A percentile compares a stretch with the other conserved stretches of the same genome.
Evolutionary conservation across 2,113 vertebrate species (phyloP).

Genomic region (Micronycteris hirsuta): DNA sequence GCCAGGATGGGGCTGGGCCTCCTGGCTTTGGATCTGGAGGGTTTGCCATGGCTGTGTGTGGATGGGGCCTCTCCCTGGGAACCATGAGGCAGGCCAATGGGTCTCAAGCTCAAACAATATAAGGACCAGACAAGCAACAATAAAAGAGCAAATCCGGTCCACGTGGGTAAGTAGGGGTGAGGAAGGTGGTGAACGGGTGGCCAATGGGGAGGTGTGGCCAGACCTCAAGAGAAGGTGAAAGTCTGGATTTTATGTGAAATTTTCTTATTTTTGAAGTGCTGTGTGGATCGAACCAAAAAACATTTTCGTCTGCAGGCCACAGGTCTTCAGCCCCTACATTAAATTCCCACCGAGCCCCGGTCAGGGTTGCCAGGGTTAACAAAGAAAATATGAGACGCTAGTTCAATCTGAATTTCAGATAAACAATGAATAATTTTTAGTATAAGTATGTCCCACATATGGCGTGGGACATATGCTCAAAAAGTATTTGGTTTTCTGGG

Average conservation of each 20-base stretch:
- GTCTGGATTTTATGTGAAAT: neutral
- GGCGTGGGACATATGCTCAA: neutral
- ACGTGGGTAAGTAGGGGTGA: no score
- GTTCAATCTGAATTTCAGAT: neutral
- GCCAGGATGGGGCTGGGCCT: rapidly evolving
- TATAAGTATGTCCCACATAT: neutral
- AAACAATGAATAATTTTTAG: neutral
- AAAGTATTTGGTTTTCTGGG: no score
- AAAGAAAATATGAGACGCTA: neutral
- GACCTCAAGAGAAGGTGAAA: neutral
- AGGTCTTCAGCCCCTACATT: neutral
- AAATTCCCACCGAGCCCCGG: neutral
- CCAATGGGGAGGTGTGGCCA: neutral
- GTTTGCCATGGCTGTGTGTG: rapidly evolving
- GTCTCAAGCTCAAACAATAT: neutral
- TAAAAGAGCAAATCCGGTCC: neutral
- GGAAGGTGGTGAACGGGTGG: neutral
- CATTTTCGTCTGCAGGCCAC: neutral
- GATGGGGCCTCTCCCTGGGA: neutral
- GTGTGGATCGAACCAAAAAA: neutral
- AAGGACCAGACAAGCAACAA: neutral
- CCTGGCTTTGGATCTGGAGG: no score
- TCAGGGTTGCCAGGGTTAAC: neutral
- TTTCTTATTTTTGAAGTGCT: neutral
- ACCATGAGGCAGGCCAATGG: neutral